Conservation (phyloP, 2,888 invertebrate genomes). For the Polietes domitor region DNA sequence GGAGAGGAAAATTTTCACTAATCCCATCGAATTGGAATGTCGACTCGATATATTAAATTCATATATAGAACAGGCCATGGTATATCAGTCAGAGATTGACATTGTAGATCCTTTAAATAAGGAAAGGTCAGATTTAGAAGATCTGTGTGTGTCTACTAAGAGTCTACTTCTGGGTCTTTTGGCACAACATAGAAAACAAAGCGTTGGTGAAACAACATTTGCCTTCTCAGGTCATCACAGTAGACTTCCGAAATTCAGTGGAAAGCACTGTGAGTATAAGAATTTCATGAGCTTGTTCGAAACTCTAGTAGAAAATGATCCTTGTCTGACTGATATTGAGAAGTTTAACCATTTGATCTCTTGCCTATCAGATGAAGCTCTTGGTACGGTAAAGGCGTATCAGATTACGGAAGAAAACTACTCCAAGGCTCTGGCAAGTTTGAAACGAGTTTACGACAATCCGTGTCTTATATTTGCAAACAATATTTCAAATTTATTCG, state of each 20-base stretch:
- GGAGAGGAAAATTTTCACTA: slow-evolving; percentile 33
- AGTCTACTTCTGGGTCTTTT: slow-evolving; percentile 6
- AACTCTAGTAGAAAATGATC: slow-evolving; percentile 48
- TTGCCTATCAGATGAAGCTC: slow-evolving; percentile 23
- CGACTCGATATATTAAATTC: slow-evolving; percentile 14
- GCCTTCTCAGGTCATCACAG: not conserved
- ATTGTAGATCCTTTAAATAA: slow-evolving; percentile 26
- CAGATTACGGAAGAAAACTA: slow-evolving; percentile 33
- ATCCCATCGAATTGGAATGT: slow-evolving; percentile 14
- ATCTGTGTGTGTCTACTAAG: slow-evolving; percentile 24
- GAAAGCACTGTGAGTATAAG: slow-evolving; percentile 51
- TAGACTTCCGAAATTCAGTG: slow-evolving; percentile 47
- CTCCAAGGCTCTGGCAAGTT: slow-evolving; percentile 54
- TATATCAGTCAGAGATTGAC: slow-evolving; percentile 15
- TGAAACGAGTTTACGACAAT: slow-evolving; percentile 60
- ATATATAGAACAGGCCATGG: slow-evolving; percentile 35
- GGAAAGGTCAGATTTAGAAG: slow-evolving; percentile 6
- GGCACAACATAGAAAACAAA: not conserved
- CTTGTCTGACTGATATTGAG: slow-evolving; percentile 54
- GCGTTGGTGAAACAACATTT: not conserved
- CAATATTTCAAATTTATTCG: slow-evolving; percentile 59
- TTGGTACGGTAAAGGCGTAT: slow-evolving; percentile 15
- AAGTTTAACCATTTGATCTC: slow-evolving; percentile 59
- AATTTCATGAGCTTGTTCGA: slow-evolving; percentile 56
- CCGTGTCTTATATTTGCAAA: slow-evolving; percentile 64